Evolutionary conservation across 2,113 vertebrate species (phyloP).

Genomic region (Lucifuga dentata): DNA sequence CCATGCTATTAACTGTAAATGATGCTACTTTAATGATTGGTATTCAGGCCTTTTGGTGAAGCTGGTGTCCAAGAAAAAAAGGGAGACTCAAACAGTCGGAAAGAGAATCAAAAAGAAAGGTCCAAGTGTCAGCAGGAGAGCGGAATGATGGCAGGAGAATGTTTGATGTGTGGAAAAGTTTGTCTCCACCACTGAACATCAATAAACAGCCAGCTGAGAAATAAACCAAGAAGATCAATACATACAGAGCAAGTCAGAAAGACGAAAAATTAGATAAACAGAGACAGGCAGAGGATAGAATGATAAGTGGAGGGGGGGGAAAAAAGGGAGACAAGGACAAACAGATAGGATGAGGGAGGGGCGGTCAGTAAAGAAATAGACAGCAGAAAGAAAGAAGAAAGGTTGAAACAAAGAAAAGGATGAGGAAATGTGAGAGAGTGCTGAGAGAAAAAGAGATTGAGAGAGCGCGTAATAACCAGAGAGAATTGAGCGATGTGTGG

Average conservation of each 20-base stretch:
- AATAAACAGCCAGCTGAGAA: constrained; percentile 68
- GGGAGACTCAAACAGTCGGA: constrained; percentile 21
- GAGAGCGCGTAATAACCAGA: constrained; percentile 34
- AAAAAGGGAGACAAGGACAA: neutral
- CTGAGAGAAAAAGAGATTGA: neutral
- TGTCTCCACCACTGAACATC: constrained; percentile 59
- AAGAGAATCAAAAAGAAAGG: constrained; percentile 52
- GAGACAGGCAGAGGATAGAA: neutral
- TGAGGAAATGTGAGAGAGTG: neutral
- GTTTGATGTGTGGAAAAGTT: constrained; percentile 72
- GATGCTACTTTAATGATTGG: too few relatives aligned
- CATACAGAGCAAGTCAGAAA: constrained; percentile 29
- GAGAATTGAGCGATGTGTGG: constrained; percentile 30
- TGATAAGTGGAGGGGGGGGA: neutral
- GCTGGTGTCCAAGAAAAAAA: constrained; percentile 6
- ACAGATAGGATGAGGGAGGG: too few relatives aligned
- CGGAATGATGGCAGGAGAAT: constrained; percentile 51
- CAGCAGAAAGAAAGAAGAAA: constrained; percentile 16
- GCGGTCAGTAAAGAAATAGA: constrained; percentile 4
- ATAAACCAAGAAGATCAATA: constrained; percentile 50
- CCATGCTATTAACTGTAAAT: too few relatives aligned
- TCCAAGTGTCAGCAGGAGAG: constrained; percentile 54
- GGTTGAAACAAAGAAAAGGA: neutral
- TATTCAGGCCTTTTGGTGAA: too few relatives aligned
- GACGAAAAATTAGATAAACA: constrained; percentile 21